Evolutionary conservation across 2,888 invertebrate genomes (phyloP), one percentile per base, ranked within the genome.

Genomic region (Drosophila rubida): DNA sequence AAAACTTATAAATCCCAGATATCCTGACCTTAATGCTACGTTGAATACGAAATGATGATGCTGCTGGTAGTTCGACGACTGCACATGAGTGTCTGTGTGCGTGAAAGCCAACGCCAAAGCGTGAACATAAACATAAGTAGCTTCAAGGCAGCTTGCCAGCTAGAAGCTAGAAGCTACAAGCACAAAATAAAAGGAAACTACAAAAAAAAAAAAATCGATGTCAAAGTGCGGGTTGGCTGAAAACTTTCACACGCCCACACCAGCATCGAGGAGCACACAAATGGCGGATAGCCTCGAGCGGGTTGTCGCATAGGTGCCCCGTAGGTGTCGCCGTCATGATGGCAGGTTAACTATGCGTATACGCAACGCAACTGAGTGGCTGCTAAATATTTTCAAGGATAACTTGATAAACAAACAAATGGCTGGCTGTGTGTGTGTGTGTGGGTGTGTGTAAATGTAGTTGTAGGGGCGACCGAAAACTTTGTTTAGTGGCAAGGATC

Each of bases 1-100:
- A 78, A 89, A 86, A 89, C 80, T 80, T 86, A 79, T 86, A 89
- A 88, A 89, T 89, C 90, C 84, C 76, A 80, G 80, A 89, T 89
- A 87, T 89, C 80, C 89, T 89, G 89, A 84, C 86, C 90, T 86
- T 89, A 90, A 89, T 89, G 90, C 90, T 68, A 69, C 74, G 78
- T 70, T 88, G 88, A 89, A 87, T 88, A 85, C 73, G 57, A 86
- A 89, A 88, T 89, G 84, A 79, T 86, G 89, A 70, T 74, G 68
- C 51, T 64, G 54, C 50, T 68, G 62, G 46, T 67, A 64, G 22
- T 49, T 49, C 57, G 46, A 58, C 69, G 69, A 57, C 50, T 60
- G 67, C 51, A 16, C 44, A 50, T 49, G 44, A 32, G 57, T 45
- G 39, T 66, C 25, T 39, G 45, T 50, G 44, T 39, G 41, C 44